These are phyloP conservation scores for Sphaerophoria taeniata DNA, from an alignment of 2,888 invertebrate species.

Conservation along the genomic window DNA sequence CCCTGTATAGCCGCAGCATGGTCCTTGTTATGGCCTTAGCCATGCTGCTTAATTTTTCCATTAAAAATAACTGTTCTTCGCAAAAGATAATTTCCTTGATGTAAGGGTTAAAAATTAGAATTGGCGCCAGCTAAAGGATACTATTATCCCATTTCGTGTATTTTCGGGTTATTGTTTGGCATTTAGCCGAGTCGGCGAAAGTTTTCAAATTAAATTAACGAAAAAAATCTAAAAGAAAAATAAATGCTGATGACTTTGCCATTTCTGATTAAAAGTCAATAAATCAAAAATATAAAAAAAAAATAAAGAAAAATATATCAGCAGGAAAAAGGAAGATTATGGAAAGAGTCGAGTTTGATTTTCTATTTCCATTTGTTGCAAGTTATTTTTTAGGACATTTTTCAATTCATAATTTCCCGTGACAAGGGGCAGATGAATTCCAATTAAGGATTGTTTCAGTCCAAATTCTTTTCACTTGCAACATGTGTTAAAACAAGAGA, in stretches of 20 bases:
- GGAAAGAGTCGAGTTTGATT: not conserved
- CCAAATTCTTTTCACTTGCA: slow-evolving; percentile 32
- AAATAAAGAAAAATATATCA: slow-evolving; percentile 47
- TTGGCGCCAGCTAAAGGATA: slow-evolving; percentile 70
- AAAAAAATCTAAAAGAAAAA: slow-evolving; percentile 45
- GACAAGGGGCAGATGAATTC: not conserved
- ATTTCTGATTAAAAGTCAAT: slow-evolving; percentile 75
- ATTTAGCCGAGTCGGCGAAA: slow-evolving; percentile 69
- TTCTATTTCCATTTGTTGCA: not conserved
- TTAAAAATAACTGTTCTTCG: slow-evolving; percentile 74
- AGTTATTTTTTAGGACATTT: slow-evolving; percentile 3
- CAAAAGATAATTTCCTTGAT: slow-evolving; percentile 74
- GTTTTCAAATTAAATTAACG: slow-evolving; percentile 71
- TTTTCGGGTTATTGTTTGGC: slow-evolving; percentile 62
- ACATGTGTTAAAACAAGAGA: slow-evolving; percentile 53
- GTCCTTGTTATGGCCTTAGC: not conserved
- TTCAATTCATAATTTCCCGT: not conserved
- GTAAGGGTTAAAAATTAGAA: slow-evolving; percentile 71
- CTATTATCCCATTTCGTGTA: slow-evolving; percentile 69
- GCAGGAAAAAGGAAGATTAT: not conserved
- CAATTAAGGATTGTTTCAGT: slow-evolving; percentile 29
- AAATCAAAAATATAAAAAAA: slow-evolving; percentile 48
- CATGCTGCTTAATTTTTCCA: slow-evolving; percentile 67
- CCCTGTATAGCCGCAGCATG: slow-evolving; percentile 2
- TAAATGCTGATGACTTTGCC: slow-evolving; percentile 71